Base-by-base conservation (phyloP, 2,797 vertebrate species). In the Lepus townsendii region DNA sequence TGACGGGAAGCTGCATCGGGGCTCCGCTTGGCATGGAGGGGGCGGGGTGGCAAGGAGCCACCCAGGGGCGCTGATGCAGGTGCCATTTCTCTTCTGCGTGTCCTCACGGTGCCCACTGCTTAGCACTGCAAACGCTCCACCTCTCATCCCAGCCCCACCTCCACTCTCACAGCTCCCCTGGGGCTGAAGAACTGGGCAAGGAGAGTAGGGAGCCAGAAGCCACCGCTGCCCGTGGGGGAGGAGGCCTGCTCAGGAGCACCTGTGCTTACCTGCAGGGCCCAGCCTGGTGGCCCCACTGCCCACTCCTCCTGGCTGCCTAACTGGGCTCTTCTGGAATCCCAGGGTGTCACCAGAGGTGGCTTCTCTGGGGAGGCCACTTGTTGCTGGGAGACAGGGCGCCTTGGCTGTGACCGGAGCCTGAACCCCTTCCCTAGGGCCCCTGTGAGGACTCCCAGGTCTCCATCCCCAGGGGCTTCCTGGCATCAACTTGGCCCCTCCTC, bases 331-430 rank as follows among this genome's bases (percentile, higher is more conserved):
- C 32, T 42, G 35, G 57, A 82, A 66, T 68, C 20, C 8, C 60
- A 16, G 24, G 71, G 27, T 50, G 77, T 88, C 79, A 50, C 32
- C 19, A 30, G n/a, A 94, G 57, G 22, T 26, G 13, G 32, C 71
- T 84, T 91, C 93, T 83, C 86, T 13, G 32, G 54, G 80, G 94
- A 94, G 16, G 42, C 47, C 24, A 69, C 13, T 24, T 79, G 91
- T 95, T 97, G 83, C 96, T 65, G 82, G 80, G 97, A 91, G 89
- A 90, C 86, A 20, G 60, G 75, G 57, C 72, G 38, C 38, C 75
- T 91, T 80, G 71, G 90, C 87, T 86, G 92, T 97, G 96, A 96
- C 92, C 65, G 9, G 27, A 94, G 84, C 42, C 75, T 96, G 94
- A 95, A 96, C 95, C 72, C 82, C 60, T 66, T 93, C 71, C 76